Base-by-base conservation (phyloP, 2,113 vertebrate genomes). In the Forbesichthys agassizii region DNA sequence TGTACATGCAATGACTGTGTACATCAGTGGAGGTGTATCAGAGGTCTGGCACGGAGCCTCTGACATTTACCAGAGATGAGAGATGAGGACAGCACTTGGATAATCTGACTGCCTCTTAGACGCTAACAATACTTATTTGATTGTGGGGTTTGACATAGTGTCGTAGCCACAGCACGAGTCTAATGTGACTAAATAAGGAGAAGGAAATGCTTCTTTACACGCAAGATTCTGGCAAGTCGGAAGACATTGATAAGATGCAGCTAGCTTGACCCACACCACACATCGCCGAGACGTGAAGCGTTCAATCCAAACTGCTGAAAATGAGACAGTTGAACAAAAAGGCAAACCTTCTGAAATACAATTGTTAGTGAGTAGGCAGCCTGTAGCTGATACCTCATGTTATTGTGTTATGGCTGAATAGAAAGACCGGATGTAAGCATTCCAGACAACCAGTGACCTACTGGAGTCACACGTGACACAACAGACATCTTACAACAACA, bases 151-250 rank as follows among this genome's bases (percentile, higher is more conserved):
- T 75, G 42, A 74, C 68, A 61, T 27, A 3, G 56, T 53, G n/a
- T 12, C 11, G 33, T 9, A 73, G 74, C 83, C 73, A 49, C 66
- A 72, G 49, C 58, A 52, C 53, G 64, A 74, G 46, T 70, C 66
- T 56, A 68, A 55, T 18, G 65, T 74, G 72, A 86, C 83, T 84
- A 87, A 88, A 90, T 77, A 89, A 86, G 85, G 79, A 80, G 79
- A 11, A 61, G 64, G 73, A 78, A 76, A 68, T 61, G 61, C n/a
- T 80, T 52, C 62, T 68, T 72, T 64, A 73, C 75, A 66, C 61
- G 33, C 58, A 11, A 74, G 69, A 18, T 5, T 76, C 61, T 81
- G 68, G 66, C 72, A 75, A 61, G 36, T 52, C 69, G 68, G 51
- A 71, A 54, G 74, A 82, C 68, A 58, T 67, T 82, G 81, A 87